Evolutionary conservation across 2,113 vertebrate genomes (phyloP).

Genomic region (Oreochromis aureus): DNA sequence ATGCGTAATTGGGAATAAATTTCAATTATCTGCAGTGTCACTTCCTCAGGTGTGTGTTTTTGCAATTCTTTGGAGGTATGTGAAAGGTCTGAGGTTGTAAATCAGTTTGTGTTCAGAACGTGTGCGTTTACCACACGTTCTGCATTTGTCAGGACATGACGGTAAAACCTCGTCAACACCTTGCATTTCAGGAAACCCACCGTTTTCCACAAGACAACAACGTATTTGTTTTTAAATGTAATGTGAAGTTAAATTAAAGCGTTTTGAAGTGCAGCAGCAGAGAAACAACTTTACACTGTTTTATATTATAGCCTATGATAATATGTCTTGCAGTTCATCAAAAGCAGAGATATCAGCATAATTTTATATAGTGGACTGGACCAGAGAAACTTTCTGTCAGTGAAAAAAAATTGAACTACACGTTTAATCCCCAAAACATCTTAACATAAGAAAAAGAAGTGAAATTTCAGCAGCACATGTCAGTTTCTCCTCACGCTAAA

Average conservation of each 20-base stretch:
- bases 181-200: background rate
- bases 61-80: constrained; percentile 1
- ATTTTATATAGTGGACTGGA: background rate
- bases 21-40: constrained; percentile 93
- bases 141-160: background rate
- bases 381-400: background rate
- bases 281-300: background rate
- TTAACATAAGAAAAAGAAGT: background rate
- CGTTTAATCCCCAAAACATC: background rate
- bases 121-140: background rate
- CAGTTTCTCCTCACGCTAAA: background rate
- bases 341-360: background rate
- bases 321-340: background rate
- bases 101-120: background rate
- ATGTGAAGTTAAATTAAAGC: background rate
- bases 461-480: background rate
- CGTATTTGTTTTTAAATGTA: accelerated
- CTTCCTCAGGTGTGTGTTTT: constrained; percentile 81
- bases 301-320: background rate
- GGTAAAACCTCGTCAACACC: background rate
- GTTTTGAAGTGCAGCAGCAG: background rate
- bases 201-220: background rate
- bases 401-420: background rate
- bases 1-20: constrained; percentile 92
- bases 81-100: background rate